Conservation (phyloP, 2,113 vertebrate genomes). For the Tragelaphus scriptus region DNA sequence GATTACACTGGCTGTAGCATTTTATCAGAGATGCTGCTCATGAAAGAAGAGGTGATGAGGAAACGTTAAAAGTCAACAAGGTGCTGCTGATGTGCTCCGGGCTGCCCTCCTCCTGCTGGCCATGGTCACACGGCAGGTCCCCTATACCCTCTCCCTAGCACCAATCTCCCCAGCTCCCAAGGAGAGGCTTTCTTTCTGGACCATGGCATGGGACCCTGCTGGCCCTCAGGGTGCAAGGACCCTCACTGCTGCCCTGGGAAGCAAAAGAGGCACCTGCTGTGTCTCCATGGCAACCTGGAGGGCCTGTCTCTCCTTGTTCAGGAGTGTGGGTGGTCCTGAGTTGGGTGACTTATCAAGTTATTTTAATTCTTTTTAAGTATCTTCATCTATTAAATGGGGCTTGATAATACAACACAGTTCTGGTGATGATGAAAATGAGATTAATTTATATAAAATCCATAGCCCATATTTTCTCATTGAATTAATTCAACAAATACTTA, state of each 20-base stretch:
- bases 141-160: too few relatives aligned
- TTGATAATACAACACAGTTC: not conserved
- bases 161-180: not conserved
- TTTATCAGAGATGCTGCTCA: constrained; percentile 72
- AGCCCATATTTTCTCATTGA: not conserved
- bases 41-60: constrained; percentile 71
- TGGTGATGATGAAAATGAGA: not conserved
- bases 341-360: not conserved
- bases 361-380: not conserved
- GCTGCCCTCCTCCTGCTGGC: not conserved
- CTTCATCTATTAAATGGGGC: not conserved
- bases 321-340: not conserved
- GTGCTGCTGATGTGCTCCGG: constrained; percentile 71
- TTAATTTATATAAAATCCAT: not conserved
- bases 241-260: not conserved
- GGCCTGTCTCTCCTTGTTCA: not conserved
- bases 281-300: not conserved
- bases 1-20: constrained; percentile 68
- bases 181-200: not conserved
- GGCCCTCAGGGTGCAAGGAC: not conserved
- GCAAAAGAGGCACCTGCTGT: too few relatives aligned
- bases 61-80: constrained; percentile 78
- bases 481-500: not conserved
- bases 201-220: not conserved
- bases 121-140: not conserved